Base-by-base conservation (phyloP, 2,888 invertebrate genomes). In the Volucella inflata region DNA sequence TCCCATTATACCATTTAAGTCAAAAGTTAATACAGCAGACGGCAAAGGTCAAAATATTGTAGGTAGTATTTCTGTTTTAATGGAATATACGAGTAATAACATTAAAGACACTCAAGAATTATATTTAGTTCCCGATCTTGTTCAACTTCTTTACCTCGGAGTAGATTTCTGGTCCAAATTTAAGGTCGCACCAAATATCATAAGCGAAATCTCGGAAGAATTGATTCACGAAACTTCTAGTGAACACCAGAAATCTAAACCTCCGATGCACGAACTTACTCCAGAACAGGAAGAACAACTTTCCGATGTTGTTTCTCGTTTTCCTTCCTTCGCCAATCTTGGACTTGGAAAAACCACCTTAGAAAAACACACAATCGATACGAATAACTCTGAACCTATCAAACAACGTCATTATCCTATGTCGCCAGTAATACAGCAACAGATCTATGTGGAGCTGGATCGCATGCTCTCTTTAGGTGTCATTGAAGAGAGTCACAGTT, bases 111-210 rank as follows among this genome's bases (percentile, higher is more conserved):
- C 6, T 30, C 30, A 4, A 6, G 6, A 30, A n/a, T n/a, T 30
- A 17, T 68, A 68, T 12, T 36, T 55, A 46, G 68, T 55, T 2
- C 55, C 55, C 9, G 51, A 46, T 46, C 40, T 68, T 36, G 30
- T 16, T 16, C 68, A 55, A 57, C 68, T 55, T 2, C 68, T 68
- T 6, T 68, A 68, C n/a, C 55, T 68, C 11, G 67, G 53, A 14
- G 53, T 67, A 42, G 67, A 67, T 53, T 67, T 55, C 14, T 55
- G 67, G 67, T 67, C 67, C 30, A 53, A 53, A 17, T 67, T 67
- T 38, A 51, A 53, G 16, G 44, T 67, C 17, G 67, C 67, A 12
- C 46, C 68, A 2, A 44, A 68, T 14, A 14, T 68, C 11, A 68
- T 55, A 8, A 68, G 55, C 36, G 55, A 55, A 55, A 11, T 67